Evolutionary conservation across 2,113 vertebrate genomes (phyloP).

Genomic region (Bubo scandiacus): DNA sequence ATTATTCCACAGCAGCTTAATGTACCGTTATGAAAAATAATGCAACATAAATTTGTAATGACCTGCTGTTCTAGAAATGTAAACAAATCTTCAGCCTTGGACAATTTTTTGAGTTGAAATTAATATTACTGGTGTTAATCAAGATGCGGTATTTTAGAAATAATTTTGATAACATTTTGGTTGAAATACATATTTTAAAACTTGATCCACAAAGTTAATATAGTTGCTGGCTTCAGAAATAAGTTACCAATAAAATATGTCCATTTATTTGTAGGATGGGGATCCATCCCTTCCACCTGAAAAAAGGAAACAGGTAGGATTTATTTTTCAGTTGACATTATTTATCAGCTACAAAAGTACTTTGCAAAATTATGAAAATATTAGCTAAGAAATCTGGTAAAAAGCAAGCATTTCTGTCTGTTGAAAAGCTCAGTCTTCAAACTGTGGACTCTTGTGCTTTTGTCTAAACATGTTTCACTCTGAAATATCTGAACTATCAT

Average conservation of each 20-base stretch:
- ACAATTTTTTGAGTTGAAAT: not conserved
- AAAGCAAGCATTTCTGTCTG: not conserved
- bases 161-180: not conserved
- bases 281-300: slow-evolving; percentile 93
- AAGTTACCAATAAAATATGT: slow-evolving; percentile 14
- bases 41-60: slow-evolving; percentile 30
- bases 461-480: not conserved
- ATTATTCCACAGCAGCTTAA: slow-evolving; percentile 27
- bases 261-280: slow-evolving; percentile 84
- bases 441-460: not conserved
- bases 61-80: slow-evolving; percentile 5
- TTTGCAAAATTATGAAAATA: not conserved
- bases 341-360: not conserved
- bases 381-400: not conserved
- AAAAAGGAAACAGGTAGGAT: slow-evolving; percentile 91
- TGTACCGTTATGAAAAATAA: slow-evolving; percentile 38
- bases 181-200: not conserved
- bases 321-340: not conserved
- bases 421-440: not conserved
- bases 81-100: slow-evolving; percentile 1
- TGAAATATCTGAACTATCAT: not conserved
- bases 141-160: not conserved
- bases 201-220: not conserved
- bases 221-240: not conserved
- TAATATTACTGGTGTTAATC: not conserved